These are phyloP conservation scores for Eremobia ochroleuca DNA, from an alignment of 2,888 invertebrate species.

Conservation along the genomic window DNA sequence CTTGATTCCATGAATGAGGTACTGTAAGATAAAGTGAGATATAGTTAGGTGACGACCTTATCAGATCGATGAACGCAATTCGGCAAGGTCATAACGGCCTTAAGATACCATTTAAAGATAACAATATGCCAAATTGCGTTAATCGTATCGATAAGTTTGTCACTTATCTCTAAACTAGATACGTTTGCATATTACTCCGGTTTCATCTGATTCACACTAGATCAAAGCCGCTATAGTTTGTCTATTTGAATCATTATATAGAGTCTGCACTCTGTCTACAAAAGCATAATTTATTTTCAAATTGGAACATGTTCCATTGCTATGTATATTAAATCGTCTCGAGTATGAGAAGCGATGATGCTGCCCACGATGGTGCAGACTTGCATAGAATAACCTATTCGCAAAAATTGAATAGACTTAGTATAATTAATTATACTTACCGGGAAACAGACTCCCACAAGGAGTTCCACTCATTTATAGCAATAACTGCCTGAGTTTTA, in stretches of 20 bases:
- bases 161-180: constrained; percentile 10
- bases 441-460: background rate
- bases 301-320: too few relatives aligned
- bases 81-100: background rate
- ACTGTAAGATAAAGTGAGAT: background rate
- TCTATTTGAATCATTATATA: background rate
- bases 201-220: background rate
- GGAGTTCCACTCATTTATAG: too few relatives aligned
- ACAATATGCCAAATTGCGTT: constrained; percentile 2
- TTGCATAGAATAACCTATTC: background rate
- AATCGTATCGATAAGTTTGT: constrained; percentile 15
- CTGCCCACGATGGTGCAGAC: too few relatives aligned
- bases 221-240: background rate
- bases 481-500: background rate
- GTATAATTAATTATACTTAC: too few relatives aligned
- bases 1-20: constrained; percentile 6
- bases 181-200: background rate
- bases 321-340: too few relatives aligned
- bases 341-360: too few relatives aligned
- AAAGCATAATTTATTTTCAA: background rate
- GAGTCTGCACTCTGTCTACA: background rate
- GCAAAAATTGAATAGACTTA: background rate
- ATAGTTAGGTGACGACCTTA: background rate
- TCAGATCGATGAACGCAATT: background rate
- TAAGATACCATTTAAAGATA: background rate